These are phyloP conservation scores for Cuniculus paca DNA, from an alignment of 2,797 vertebrate species.

Conservation along the genomic window DNA sequence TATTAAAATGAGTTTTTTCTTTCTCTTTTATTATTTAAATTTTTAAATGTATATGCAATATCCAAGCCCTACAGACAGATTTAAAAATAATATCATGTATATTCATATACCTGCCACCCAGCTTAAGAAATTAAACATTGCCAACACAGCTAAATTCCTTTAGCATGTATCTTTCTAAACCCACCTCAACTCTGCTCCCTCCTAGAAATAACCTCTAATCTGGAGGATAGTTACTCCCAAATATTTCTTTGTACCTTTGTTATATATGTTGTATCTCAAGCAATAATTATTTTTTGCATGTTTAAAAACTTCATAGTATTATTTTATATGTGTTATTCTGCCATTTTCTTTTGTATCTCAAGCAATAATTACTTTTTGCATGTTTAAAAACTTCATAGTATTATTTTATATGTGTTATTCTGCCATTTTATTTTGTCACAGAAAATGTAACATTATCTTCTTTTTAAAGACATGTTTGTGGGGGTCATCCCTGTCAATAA, in stretches of 20 bases:
- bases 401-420: not conserved
- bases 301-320: not conserved
- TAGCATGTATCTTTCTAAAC: not conserved
- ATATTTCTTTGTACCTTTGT: not conserved
- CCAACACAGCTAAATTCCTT: not conserved
- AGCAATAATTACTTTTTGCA: not conserved
- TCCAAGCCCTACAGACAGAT: conserved; percentile 22
- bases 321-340: not conserved
- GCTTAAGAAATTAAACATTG: conserved; percentile 33
- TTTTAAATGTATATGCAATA: conserved; percentile 51
- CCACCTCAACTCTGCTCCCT: not conserved
- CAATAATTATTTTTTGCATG: not conserved
- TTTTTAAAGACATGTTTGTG: not conserved
- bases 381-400: not conserved
- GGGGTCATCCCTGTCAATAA: not conserved
- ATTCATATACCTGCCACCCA: not conserved
- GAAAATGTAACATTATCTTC: not conserved
- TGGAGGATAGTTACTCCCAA: not conserved
- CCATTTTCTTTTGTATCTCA: conserved; percentile 15
- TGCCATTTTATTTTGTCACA: conserved; percentile 25
- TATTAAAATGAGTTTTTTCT: conserved; percentile 23
- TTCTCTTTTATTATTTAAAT: conserved; percentile 65
- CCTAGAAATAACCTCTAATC: not conserved
- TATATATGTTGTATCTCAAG: not conserved
- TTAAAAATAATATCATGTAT: conserved; percentile 56